A percentile compares a stretch with the other conserved stretches of the same genome.
These are phyloP conservation scores for Rhyzopertha dominica DNA, from an alignment of 1,140 invertebrate species.

Conservation along the genomic window DNA sequence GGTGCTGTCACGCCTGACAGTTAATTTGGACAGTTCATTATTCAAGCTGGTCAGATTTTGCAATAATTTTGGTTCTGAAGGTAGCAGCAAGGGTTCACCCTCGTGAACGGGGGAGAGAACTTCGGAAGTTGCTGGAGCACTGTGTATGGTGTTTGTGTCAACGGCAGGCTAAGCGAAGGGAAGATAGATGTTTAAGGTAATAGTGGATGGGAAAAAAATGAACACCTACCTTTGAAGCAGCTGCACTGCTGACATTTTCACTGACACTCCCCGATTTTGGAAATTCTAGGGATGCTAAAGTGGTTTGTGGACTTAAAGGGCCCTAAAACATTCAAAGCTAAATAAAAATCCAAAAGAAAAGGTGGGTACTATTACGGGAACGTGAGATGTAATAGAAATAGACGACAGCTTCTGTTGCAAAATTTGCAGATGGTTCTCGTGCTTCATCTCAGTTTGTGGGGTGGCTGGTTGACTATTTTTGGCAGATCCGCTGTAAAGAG, in stretches of 20 bases:
- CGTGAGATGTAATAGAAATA: no score
- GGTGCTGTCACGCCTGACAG: slow-evolving; percentile 12
- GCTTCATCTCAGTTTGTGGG: slow-evolving; percentile 47
- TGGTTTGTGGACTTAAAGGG: slow-evolving; percentile 36
- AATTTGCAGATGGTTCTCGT: slow-evolving; percentile 55
- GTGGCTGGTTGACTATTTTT: slow-evolving; percentile 53
- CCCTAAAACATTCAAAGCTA: slow-evolving; percentile 22
- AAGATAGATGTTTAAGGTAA: no score
- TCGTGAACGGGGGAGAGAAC: slow-evolving; percentile 37
- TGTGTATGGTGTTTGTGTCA: no score
- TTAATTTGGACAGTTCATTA: slow-evolving; percentile 10
- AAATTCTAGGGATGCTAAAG: slow-evolving; percentile 32
- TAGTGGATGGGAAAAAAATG: no score
- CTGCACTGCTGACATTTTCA: not conserved
- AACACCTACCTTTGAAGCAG: no score
- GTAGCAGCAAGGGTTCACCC: slow-evolving; percentile 13
- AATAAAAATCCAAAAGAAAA: slow-evolving; percentile 13
- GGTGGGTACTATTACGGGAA: no score
- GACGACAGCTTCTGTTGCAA: slow-evolving; percentile 57
- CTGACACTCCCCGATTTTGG: slow-evolving; percentile 16
- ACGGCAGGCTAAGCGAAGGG: no score
- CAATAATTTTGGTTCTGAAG: no score
- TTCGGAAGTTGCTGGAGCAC: slow-evolving; percentile 34
- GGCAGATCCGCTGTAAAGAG: slow-evolving; percentile 33
- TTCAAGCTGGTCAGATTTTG: slow-evolving; percentile 9